A percentile compares a stretch with the other conserved stretches of the same genome.
Evolutionary conservation across 2,888 invertebrate species (phyloP).

Genomic region (Rotaria socialis): DNA sequence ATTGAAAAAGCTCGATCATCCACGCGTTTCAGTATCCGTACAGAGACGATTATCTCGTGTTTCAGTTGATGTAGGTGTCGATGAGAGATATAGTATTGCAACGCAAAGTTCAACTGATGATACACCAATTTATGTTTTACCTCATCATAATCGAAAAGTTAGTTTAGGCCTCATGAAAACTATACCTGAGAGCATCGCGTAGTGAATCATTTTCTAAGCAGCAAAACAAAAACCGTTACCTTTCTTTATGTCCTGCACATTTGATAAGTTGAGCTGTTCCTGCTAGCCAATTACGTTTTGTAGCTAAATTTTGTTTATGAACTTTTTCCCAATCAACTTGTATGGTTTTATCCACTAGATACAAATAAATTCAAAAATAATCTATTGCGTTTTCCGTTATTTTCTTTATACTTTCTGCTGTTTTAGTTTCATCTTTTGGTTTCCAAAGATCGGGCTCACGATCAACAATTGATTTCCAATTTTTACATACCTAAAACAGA

Average conservation of each 20-base stretch:
- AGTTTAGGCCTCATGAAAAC: slow-evolving; percentile 5
- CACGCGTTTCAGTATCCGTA: background rate
- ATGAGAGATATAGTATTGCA: background rate
- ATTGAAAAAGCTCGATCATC: background rate
- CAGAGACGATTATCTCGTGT: slow-evolving; percentile 30
- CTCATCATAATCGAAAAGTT: background rate
- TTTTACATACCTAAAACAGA: background rate
- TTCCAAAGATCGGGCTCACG: background rate
- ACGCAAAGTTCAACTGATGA: background rate
- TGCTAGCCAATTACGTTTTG: slow-evolving; percentile 53
- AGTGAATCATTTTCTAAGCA: slow-evolving; percentile 26
- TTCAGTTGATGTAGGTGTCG: background rate
- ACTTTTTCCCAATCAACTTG: slow-evolving; percentile 52
- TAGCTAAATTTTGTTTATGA: slow-evolving; percentile 52
- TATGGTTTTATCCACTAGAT: background rate
- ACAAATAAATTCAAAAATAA: background rate
- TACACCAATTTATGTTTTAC: background rate
- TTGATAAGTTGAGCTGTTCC: slow-evolving; percentile 52
- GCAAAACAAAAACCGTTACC: slow-evolving; percentile 48
- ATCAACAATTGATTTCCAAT: background rate
- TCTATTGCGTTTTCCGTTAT: background rate
- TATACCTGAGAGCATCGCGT: background rate
- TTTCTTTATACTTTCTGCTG: background rate
- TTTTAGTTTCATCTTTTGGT: background rate
- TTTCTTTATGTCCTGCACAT: slow-evolving; percentile 53